A percentile compares a stretch with the other conserved stretches of the same genome.
Evolutionary conservation across 2,113 vertebrate genomes (phyloP).

Genomic region (Hipposideros armiger): DNA sequence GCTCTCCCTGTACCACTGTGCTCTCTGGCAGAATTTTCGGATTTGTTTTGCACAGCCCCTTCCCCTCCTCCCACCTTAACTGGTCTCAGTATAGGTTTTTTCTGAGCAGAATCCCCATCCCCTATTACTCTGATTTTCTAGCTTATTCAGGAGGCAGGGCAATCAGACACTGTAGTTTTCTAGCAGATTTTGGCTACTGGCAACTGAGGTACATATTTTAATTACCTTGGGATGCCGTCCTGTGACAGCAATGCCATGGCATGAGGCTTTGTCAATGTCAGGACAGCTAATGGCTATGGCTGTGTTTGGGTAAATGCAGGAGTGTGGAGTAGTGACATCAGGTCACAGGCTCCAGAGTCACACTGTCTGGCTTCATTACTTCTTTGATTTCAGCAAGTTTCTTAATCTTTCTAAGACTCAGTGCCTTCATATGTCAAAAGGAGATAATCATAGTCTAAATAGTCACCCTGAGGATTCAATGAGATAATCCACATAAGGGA

Average conservation of each 20-base stretch:
- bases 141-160: background rate
- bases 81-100: background rate
- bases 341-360: background rate
- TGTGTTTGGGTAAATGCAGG: background rate
- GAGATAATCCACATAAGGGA: background rate
- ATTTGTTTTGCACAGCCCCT: background rate
- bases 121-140: accelerated
- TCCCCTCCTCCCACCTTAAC: background rate
- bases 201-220: background rate
- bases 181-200: background rate
- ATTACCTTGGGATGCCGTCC: background rate
- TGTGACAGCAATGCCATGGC: background rate
- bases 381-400: conserved; percentile 32
- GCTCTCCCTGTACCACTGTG: background rate
- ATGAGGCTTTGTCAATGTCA: no score
- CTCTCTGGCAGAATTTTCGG: background rate
- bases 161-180: background rate
- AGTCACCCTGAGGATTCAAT: background rate
- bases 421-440: background rate
- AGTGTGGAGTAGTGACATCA: accelerated
- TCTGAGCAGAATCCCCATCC: background rate
- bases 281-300: no score
- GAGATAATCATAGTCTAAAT: background rate
- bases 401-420: conserved; percentile 24
- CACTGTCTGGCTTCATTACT: background rate